Evolutionary conservation across 2,888 invertebrate genomes (phyloP), one percentile per base, ranked within the genome.

Genomic region (Chrysotoxum bicinctum): DNA sequence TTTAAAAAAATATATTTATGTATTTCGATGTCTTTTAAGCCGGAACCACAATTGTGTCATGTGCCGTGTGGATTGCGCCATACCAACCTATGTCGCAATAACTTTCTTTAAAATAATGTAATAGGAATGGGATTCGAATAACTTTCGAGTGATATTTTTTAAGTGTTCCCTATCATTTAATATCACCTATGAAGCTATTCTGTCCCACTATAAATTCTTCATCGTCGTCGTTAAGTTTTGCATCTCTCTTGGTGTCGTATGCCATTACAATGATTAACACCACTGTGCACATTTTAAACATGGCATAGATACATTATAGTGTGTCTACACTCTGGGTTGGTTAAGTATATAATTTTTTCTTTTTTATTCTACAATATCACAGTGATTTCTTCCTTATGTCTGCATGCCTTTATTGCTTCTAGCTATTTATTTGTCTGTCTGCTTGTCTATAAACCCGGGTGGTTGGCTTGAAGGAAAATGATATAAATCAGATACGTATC

Each of bases 251-350:
- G 60, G 69, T 70, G 73, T 79, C 79, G 79, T 79, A 75, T 79
- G 60, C 80, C 56, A 81, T 77, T 73, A 64, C 76, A 69, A 69
- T 85, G 81, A 85, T 81, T 76, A 85, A 85, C 81, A 81, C 81
- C 73, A 72, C 40, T 72, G 21, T 58, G 72, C 74, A 73, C 78
- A 74, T 50, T 45, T 66, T 66, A 19, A 32, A 72, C 45, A 58
- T 64, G 12, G 30, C n/a, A 70, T 26, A 50, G 10, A 8, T 56
- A 48, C 52, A 73, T 45, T 78, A 32, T 70, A 66, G 45, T 66
- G 12, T 58, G 52, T 26, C 9, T 26, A 43, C 58, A 37, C 37
- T 58, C 37, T 21, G 14, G 40, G 40, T 9, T 58, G 58, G 26
- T 37, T 35, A 16, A 70, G 16, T 60, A 23, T 40, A 48, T 32